phyloP scores from a whole-genome alignment of 2,888 invertebrate species.

The Hirtodrosophila confusa region DNA sequence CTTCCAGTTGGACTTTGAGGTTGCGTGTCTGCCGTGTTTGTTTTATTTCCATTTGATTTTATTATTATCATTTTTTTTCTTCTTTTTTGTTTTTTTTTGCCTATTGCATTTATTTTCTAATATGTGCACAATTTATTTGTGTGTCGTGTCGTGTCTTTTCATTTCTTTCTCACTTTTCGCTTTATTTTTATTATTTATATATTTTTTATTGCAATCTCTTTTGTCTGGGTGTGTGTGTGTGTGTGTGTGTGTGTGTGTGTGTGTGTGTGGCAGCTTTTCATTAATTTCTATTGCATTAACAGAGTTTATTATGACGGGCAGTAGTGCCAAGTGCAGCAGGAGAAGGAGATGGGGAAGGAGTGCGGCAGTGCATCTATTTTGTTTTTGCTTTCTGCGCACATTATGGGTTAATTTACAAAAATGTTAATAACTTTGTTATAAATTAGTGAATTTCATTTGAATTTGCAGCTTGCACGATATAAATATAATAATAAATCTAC shows the following conservation, averaged over 20 bases:
- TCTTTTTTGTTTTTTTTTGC: slow-evolving; percentile 16
- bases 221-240: no score
- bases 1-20: slow-evolving; percentile 46
- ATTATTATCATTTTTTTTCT: slow-evolving; percentile 35
- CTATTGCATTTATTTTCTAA: slow-evolving; percentile 48
- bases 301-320: slow-evolving; percentile 56
- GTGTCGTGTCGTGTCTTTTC: slow-evolving; percentile 5
- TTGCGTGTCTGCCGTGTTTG: slow-evolving; percentile 47
- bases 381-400: no score
- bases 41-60: slow-evolving; percentile 16
- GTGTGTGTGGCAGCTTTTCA: slow-evolving; percentile 33
- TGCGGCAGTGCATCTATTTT: not conserved
- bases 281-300: slow-evolving; percentile 43
- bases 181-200: slow-evolving; percentile 7
- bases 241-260: no score
- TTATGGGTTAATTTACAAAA: no score
- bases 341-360: not conserved
- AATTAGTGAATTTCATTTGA: no score
- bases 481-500: no score
- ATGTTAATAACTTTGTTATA: no score
- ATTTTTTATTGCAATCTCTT: slow-evolving; percentile 2
- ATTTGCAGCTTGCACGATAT: no score
- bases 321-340: slow-evolving; percentile 62
- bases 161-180: slow-evolving; percentile 3
- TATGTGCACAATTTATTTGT: slow-evolving; percentile 53